phyloP scores from a whole-genome alignment of 92 coral and sea anemone genomes.

The Pocillopora meandrina region DNA sequence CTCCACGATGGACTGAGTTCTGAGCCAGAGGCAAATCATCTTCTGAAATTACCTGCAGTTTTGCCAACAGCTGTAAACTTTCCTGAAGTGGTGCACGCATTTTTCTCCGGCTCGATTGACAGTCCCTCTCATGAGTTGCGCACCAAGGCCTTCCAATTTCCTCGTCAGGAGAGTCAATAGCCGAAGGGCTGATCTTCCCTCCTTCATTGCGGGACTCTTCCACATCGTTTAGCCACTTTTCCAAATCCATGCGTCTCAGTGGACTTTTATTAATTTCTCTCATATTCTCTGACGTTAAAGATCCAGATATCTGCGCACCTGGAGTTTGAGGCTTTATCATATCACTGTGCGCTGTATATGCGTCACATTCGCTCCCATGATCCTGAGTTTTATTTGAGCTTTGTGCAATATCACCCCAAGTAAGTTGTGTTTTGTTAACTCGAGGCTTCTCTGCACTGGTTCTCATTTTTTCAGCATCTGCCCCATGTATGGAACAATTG shows the following conservation, averaged over 20 bases:
- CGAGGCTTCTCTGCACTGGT: neutral
- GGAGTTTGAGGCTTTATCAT: slow-evolving; percentile 17
- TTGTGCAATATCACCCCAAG: slow-evolving; percentile 42
- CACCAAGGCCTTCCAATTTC: neutral
- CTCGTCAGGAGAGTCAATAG: neutral
- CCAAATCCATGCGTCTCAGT: slow-evolving; percentile 17
- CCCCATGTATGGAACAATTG: slow-evolving; percentile 6
- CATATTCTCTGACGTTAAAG: neutral
- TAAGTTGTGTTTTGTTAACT: neutral
- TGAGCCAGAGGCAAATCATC: slow-evolving; percentile 11
- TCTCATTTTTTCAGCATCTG: neutral
- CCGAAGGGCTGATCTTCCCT: neutral
- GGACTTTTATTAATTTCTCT: slow-evolving; percentile 12
- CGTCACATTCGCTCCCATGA: neutral
- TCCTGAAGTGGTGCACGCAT: slow-evolving; percentile 45
- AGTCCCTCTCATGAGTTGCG: neutral
- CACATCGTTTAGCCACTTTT: slow-evolving; percentile 52
- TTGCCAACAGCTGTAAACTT: slow-evolving; percentile 45
- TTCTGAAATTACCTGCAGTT: slow-evolving; percentile 36
- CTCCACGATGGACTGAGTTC: slow-evolving; percentile 44
- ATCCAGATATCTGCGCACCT: slow-evolving; percentile 5
- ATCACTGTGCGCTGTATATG: neutral
- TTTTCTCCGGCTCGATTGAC: neutral
- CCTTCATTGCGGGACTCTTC: slow-evolving; percentile 9
- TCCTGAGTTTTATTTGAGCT: neutral